phyloP scores from a whole-genome alignment of 2,888 invertebrate genomes.

The Podotricha telesiphe region DNA sequence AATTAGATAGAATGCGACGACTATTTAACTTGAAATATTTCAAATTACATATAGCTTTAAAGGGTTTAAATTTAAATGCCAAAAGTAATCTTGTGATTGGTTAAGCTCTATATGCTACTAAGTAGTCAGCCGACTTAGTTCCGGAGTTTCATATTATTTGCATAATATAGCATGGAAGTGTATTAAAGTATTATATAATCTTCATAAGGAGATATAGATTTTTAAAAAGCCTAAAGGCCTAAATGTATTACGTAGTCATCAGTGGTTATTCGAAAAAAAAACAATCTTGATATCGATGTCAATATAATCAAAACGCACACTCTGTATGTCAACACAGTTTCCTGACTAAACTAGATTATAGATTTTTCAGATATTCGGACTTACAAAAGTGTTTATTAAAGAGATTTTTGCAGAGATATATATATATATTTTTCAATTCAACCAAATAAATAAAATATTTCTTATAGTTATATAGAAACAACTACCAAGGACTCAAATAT shows the following conservation, averaged over 20 bases:
- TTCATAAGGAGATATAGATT: neutral
- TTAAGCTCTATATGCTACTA: neutral
- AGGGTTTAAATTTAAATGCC: neutral
- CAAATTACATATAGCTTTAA: neutral
- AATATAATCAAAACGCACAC: too few relatives aligned
- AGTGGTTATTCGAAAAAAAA: too few relatives aligned
- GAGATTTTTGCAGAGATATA: too few relatives aligned
- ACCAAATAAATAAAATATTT: neutral
- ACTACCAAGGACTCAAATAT: neutral
- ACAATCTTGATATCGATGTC: too few relatives aligned
- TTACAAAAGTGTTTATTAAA: too few relatives aligned
- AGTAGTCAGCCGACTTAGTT: conserved; percentile 11
- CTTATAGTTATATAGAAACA: neutral
- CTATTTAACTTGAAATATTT: neutral
- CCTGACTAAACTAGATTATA: too few relatives aligned
- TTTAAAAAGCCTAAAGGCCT: too few relatives aligned
- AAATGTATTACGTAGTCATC: too few relatives aligned
- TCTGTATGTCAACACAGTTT: too few relatives aligned
- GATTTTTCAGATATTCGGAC: too few relatives aligned
- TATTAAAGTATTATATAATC: neutral
- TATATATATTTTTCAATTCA: neutral
- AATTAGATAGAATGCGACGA: too few relatives aligned
- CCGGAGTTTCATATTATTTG: neutral
- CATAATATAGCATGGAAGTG: neutral
- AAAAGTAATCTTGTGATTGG: conserved; percentile 5